phyloP scores from a whole-genome alignment of 2,113 vertebrate species.

The Genyomyrus donnyi region DNA sequence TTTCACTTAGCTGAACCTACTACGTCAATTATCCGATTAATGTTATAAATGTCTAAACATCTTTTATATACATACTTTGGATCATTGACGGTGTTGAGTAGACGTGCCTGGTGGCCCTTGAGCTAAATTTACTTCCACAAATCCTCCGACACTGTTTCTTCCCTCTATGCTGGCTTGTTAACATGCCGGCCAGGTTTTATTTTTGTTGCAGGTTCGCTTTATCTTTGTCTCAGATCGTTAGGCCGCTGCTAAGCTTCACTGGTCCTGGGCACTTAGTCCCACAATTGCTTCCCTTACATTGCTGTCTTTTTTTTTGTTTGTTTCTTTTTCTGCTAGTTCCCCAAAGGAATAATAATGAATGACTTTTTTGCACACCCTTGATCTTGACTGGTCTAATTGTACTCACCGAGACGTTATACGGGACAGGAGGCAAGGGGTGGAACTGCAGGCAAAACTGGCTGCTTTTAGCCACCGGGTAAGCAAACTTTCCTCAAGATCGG shows the following conservation, averaged over 20 bases:
- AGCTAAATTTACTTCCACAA: neutral
- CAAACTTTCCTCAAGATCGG: neutral
- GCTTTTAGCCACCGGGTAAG: neutral
- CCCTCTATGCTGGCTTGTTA: neutral
- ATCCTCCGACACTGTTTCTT: neutral
- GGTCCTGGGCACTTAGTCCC: neutral
- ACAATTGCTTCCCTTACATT: neutral
- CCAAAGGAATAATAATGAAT: neutral
- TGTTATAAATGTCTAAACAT: neutral
- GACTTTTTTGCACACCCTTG: neutral
- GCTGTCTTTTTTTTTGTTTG: neutral
- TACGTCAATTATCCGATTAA: neutral
- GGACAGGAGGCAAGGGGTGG: neutral
- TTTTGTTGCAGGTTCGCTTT: neutral
- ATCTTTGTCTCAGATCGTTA: slow-evolving; percentile 3
- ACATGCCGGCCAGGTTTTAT: neutral
- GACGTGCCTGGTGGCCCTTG: neutral
- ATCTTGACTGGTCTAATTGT: neutral
- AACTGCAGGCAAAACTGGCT: neutral
- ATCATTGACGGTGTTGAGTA: neutral
- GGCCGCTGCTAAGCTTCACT: neutral
- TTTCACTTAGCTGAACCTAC: neutral
- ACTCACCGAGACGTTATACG: neutral
- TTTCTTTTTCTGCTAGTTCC: neutral
- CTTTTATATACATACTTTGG: neutral